These are phyloP conservation scores for Clavelina lepadiformis DNA, from an alignment of 23 tunicate genomes.

Conservation along the genomic window DNA sequence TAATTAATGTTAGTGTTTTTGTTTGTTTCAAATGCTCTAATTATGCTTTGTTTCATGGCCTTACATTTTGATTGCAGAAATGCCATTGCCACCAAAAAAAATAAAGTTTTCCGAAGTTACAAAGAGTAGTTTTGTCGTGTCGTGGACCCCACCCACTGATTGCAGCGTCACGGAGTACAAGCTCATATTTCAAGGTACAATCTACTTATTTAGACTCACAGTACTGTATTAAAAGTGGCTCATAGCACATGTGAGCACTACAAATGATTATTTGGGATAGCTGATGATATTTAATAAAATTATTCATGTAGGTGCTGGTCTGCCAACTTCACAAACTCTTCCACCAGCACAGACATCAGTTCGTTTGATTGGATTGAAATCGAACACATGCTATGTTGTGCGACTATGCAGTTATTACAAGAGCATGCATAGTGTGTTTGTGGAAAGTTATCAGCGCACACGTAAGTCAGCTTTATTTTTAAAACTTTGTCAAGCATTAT, in stretches of 20 bases:
- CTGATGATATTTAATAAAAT: neutral
- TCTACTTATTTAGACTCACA: neutral
- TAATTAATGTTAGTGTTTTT: no score
- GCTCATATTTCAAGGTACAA: slow-evolving; percentile 47
- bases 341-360: slow-evolving; percentile 60
- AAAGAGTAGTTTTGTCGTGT: slow-evolving; percentile 31
- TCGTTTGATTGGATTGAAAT: slow-evolving; percentile 57
- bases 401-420: slow-evolving; percentile 31
- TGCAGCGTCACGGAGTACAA: slow-evolving; percentile 38
- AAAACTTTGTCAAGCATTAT: neutral
- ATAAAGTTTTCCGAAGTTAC: slow-evolving; percentile 37
- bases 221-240: no score
- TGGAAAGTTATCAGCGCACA: slow-evolving; percentile 30
- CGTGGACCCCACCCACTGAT: slow-evolving; percentile 37
- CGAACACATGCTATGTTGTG: slow-evolving; percentile 49
- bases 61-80: slow-evolving; percentile 1
- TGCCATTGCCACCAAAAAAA: slow-evolving; percentile 17
- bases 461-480: slow-evolving; percentile 15
- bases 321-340: slow-evolving; percentile 43
- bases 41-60: no score
- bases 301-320: slow-evolving; percentile 38
- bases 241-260: no score
- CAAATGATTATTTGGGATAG: neutral
- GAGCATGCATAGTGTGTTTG: slow-evolving; percentile 3
- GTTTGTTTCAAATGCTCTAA: no score